Base-by-base conservation (phyloP, 2,888 invertebrate species). In the Parochlus steinenii region DNA sequence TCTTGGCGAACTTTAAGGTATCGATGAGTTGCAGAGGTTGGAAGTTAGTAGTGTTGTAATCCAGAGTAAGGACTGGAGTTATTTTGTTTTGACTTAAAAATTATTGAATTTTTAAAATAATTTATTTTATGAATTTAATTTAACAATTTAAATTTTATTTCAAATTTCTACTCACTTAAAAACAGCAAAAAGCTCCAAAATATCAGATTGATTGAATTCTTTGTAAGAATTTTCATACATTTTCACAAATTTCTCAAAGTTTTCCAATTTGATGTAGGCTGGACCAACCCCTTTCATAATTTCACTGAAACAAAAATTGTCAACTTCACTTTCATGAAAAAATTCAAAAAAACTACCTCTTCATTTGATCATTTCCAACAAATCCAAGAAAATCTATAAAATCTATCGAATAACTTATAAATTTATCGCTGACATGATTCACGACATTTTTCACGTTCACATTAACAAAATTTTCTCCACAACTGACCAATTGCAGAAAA, bases 1-100 rank as follows among this genome's bases (percentile, higher is more conserved):
- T 64, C 40, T 75, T 71, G 5, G 76, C 74, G 31, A 74, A 68
- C 4, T 30, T 36, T 12, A 36, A 14, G 10, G 29, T 30, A 6
- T 28, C 10, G 2, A 36, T 7, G 5, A 36, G 18, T 7, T 3
- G 10, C 7, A 36, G 4, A n/a, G 36, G 24, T 6, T 36, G 30
- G 18, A 36, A 36, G 23, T 6, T 30, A 8, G 11, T 19, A 3
- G 8, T 23, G 12, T 35, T 17, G 24, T 36, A 36, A 6, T 36
- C 36, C 14, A 36, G 12, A 10, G 18, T 19, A 12, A 36, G 5
- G 12, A 36, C 24, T 10, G 36, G 36, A 17, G 14, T 24, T n/a
- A 36, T 20, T 20, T 30, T 15, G 5, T 33, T 24, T 2, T n/a
- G n/a, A 12, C 33, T 33, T 14, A 10, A 1, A 28, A 28, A 14